Evolutionary conservation across 2,797 vertebrate genomes (phyloP).

Genomic region (Onychomys torridus): DNA sequence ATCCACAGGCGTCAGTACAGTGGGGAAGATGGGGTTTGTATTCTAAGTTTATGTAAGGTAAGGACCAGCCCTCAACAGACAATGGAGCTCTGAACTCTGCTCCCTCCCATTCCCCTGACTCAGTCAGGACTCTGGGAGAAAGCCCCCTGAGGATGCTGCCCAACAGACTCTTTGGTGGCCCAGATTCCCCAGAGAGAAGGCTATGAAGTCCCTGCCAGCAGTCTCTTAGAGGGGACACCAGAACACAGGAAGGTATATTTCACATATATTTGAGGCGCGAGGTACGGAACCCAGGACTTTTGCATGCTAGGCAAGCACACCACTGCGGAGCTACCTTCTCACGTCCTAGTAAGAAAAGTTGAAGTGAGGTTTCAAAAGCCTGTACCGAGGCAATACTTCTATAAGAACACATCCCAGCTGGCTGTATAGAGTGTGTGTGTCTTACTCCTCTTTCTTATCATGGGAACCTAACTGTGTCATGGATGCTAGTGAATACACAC

Average conservation of each 20-base stretch:
- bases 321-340: not conserved
- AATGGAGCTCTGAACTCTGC: not conserved
- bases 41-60: not conserved
- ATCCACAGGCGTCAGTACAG: not conserved
- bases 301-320: not conserved
- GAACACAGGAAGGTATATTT: not conserved
- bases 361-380: not conserved
- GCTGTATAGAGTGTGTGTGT: not conserved
- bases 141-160: not conserved
- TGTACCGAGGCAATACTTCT: not conserved
- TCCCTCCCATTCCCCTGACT: not conserved
- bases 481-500: not conserved
- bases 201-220: rapidly evolving
- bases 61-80: not conserved
- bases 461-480: not conserved
- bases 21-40: not conserved
- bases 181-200: not conserved
- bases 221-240: not conserved
- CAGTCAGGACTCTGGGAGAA: not conserved
- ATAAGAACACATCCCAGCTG: not conserved
- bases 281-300: not conserved
- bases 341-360: not conserved
- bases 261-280: not conserved
- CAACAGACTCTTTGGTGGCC: not conserved
- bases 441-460: not conserved